Conservation (phyloP, 1,140 invertebrate genomes). For the Ridgeia piscesae region DNA sequence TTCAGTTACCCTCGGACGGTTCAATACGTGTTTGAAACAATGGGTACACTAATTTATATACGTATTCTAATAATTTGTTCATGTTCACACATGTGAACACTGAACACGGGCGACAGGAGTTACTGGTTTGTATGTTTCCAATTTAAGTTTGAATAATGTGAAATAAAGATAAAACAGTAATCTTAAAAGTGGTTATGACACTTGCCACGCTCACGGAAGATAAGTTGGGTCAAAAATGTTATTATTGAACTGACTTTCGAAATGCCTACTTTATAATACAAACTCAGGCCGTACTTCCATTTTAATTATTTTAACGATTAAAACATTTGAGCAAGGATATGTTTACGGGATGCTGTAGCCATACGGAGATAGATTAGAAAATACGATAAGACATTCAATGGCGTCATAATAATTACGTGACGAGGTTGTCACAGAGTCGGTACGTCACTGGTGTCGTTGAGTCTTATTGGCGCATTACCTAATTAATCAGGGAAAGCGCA, state of each 20-base stretch:
- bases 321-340: not conserved
- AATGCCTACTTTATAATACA: not conserved
- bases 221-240: not conserved
- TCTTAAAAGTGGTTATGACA: not conserved
- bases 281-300: not conserved
- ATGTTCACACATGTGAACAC: too few species aligned
- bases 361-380: not conserved
- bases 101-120: too few species aligned
- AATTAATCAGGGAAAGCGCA: not conserved
- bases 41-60: too few species aligned
- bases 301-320: not conserved
- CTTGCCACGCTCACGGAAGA: not conserved
- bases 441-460: not conserved
- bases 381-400: not conserved
- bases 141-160: too few species aligned
- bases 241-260: not conserved
- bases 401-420: not conserved
- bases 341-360: not conserved
- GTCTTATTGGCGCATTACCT: not conserved
- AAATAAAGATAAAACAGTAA: too few species aligned
- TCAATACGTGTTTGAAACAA: too few species aligned
- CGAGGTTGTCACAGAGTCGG: not conserved
- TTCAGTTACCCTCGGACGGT: too few species aligned
- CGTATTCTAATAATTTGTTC: too few species aligned
- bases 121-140: too few species aligned